Percentiles rank a stretch among this genome's conserved stretches.
Evolutionary conservation across 1,140 invertebrate species (phyloP).

Genomic region (Drosophila rufa): DNA sequence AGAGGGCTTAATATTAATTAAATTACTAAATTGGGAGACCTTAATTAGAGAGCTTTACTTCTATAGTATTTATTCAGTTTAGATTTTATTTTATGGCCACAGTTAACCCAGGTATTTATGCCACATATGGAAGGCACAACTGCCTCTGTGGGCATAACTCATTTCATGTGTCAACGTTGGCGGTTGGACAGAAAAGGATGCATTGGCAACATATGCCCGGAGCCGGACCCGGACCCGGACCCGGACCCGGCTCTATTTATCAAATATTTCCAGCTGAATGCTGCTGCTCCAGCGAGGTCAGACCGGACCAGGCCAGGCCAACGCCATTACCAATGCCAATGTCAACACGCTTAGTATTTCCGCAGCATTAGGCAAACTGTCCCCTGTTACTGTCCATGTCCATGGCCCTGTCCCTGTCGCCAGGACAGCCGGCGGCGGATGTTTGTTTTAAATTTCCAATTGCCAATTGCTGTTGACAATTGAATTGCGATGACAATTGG

Average conservation of each 20-base stretch:
- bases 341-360: conserved; percentile 62
- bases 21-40: no score
- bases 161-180: conserved; percentile 23
- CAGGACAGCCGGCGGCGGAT: conserved; percentile 40
- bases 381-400: neutral
- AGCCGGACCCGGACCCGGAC: neutral
- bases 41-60: no score
- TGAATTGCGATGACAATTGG: conserved; percentile 72
- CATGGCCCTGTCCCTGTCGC: neutral
- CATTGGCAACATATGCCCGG: conserved; percentile 44
- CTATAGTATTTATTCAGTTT: no score
- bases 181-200: conserved; percentile 15
- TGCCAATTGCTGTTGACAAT: conserved; percentile 68
- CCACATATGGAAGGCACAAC: neutral
- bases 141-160: neutral
- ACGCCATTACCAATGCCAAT: conserved; percentile 30
- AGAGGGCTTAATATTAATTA: no score
- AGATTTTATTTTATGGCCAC: no score
- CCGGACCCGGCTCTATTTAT: conserved; percentile 44
- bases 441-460: conserved; percentile 76
- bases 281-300: neutral
- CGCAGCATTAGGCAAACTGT: conserved; percentile 62
- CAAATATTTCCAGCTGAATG: conserved; percentile 68
- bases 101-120: neutral
- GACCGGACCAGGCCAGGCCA: neutral